phyloP scores from a whole-genome alignment of 2,888 invertebrate genomes.

The Synanthedon andrenaeformis region DNA sequence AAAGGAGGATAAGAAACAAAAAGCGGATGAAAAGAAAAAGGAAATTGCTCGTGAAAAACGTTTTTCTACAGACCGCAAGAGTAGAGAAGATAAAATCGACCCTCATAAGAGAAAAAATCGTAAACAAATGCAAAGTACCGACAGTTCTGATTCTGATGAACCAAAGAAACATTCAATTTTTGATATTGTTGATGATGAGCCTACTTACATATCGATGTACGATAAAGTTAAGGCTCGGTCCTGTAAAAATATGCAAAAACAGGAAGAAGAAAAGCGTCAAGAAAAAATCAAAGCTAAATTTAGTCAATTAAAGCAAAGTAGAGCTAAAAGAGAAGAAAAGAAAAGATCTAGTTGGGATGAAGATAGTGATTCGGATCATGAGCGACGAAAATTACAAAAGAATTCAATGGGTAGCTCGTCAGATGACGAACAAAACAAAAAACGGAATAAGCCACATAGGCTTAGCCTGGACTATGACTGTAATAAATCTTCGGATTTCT shows the following conservation, averaged over 20 bases:
- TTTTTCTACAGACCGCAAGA: constrained; percentile 62
- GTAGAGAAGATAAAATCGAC: constrained; percentile 58
- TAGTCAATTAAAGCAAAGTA: constrained; percentile 86
- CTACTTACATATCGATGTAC: constrained; percentile 96
- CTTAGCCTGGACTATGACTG: constrained; percentile 41
- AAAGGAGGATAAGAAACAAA: constrained; percentile 54
- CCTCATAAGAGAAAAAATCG: constrained; percentile 51
- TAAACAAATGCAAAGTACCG: constrained; percentile 69
- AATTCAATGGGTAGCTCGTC: constrained; percentile 67
- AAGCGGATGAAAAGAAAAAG: constrained; percentile 55
- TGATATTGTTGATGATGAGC: constrained; percentile 89
- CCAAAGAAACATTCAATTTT: constrained; percentile 92
- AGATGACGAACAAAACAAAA: constrained; percentile 63
- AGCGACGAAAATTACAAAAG: constrained; percentile 43
- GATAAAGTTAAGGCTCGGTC: constrained; percentile 96
- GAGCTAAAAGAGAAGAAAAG: constrained; percentile 89
- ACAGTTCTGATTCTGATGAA: constrained; percentile 81
- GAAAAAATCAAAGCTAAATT: constrained; percentile 92
- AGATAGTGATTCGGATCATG: constrained; percentile 79
- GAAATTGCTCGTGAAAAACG: constrained; percentile 59
- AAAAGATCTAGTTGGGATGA: constrained; percentile 92
- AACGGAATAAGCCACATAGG: constrained; percentile 64
- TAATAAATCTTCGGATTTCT: constrained; percentile 60
- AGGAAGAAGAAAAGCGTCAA: constrained; percentile 88
- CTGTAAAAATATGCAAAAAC: constrained; percentile 93